phyloP scores from a whole-genome alignment of 2,797 vertebrate genomes.

The Fringilla coelebs region DNA sequence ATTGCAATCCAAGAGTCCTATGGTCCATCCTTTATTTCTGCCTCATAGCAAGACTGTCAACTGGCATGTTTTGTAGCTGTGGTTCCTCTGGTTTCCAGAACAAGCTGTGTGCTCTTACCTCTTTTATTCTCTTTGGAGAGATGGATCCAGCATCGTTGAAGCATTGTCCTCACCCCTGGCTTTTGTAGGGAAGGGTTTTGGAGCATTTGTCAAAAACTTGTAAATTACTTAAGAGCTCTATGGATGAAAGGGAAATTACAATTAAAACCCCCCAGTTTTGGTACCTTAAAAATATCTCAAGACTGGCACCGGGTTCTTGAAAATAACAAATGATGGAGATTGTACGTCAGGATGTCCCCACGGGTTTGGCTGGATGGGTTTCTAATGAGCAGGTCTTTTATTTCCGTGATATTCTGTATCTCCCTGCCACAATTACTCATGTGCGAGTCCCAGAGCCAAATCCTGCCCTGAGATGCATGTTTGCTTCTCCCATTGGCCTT shows the following conservation, averaged over 20 bases:
- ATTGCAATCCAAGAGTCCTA: background rate
- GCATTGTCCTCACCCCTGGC: background rate
- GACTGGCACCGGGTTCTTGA: background rate
- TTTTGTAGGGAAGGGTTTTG: background rate
- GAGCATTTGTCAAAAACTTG: background rate
- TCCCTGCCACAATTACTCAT: slow-evolving; percentile 16
- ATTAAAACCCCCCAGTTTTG: background rate
- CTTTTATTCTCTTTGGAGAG: background rate
- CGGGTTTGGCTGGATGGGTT: slow-evolving; percentile 18
- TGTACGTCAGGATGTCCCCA: background rate
- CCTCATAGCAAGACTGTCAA: background rate
- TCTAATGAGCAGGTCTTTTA: slow-evolving; percentile 40
- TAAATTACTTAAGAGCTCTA: background rate
- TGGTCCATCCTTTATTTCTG: background rate
- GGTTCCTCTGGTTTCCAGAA: background rate
- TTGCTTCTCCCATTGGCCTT: slow-evolving; percentile 48
- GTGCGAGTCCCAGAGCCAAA: slow-evolving; percentile 12
- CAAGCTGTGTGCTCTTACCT: background rate
- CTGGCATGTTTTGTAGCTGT: background rate
- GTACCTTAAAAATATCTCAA: background rate
- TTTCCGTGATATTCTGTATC: slow-evolving; percentile 21
- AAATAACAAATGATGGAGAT: slow-evolving; percentile 3
- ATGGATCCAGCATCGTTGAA: fast-evolving
- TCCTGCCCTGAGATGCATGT: background rate
- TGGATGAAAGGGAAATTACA: background rate